Evolutionary conservation across 1,140 invertebrate genomes (phyloP), one percentile per base, ranked within the genome.

Genomic region (Drosophila navojoa): DNA sequence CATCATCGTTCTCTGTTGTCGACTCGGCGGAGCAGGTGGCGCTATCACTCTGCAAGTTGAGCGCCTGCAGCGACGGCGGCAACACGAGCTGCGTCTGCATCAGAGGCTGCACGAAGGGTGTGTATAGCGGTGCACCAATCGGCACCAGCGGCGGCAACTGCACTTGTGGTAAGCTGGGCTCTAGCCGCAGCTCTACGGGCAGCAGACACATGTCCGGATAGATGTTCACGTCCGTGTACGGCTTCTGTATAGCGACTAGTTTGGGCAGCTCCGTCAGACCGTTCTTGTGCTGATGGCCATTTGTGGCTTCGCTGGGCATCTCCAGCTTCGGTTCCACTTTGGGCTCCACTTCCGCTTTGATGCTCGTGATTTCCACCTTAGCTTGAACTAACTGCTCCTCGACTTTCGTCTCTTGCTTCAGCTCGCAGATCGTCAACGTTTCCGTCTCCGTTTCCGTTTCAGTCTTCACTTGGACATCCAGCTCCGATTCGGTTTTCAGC

Each of bases 231-330:
- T 67, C 53, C 49, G 27, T 16, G 15, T 62, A 29, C 1, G 76
- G 52, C 13, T 89, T 74, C 35, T 89, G 79, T 58, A 89, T 89
- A 40, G 84, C 80, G 60, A 89, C 84, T 69, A 89, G 71, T 58
- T 84, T 89, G 22, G 84, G 84, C 47, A 89, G 59, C n/a, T 82
- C 72, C 49, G 60, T 22, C 6, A 44, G 44, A 22, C 15, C 55
- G n/a, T 53, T 45, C 5, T 55, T 57, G 10, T 60, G 53, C 15
- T 61, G 25, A 10, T 84, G 38, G 29, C 71, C 67, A 53, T 79
- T 76, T 35, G 52, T 53, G 40, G 7, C 5, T 69, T 64, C 50
- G 58, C 68, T 29, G 2, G 62, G 45, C 13, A 49, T 15, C 13
- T 87, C 75, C 42, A 67, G 59, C 1, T 77, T 69, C 6, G 75